Evolutionary conservation across 2,113 vertebrate genomes (phyloP).

Genomic region (Ginglymostoma cirratum): DNA sequence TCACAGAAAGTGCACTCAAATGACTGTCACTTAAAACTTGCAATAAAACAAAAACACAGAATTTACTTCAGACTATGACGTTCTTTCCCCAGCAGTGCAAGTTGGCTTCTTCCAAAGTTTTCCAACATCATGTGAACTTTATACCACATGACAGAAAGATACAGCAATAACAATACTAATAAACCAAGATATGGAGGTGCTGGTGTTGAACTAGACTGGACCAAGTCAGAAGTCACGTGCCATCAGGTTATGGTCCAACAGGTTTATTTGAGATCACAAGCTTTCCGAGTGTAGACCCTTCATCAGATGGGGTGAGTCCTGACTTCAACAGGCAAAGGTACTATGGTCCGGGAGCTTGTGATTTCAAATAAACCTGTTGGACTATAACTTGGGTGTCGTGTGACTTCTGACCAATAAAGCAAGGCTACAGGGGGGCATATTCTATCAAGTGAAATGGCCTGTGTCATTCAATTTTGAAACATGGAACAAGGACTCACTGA

Average conservation of each 20-base stretch:
- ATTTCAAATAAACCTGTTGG: too few species aligned
- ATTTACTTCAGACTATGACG: not conserved
- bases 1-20: not conserved
- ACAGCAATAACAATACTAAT: not conserved
- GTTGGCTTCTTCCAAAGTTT: not conserved
- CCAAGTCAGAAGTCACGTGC: too few species aligned
- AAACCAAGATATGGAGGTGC: not conserved
- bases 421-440: not conserved
- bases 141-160: not conserved
- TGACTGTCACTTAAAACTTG: not conserved
- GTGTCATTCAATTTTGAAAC: not conserved
- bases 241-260: too few species aligned
- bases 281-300: too few species aligned
- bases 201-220: too few species aligned
- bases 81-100: not conserved
- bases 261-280: too few species aligned
- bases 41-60: not conserved
- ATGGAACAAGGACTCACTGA: not conserved
- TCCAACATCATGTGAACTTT: not conserved
- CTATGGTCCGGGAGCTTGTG: too few species aligned
- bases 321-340: too few species aligned
- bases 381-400: too few species aligned
- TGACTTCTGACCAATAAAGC: too few species aligned
- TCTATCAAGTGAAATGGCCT: not conserved
- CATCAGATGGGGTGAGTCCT: too few species aligned